Evolutionary conservation across 1,140 invertebrate species (phyloP), one percentile per base, ranked within the genome.

Genomic region (Whitmania pigra): DNA sequence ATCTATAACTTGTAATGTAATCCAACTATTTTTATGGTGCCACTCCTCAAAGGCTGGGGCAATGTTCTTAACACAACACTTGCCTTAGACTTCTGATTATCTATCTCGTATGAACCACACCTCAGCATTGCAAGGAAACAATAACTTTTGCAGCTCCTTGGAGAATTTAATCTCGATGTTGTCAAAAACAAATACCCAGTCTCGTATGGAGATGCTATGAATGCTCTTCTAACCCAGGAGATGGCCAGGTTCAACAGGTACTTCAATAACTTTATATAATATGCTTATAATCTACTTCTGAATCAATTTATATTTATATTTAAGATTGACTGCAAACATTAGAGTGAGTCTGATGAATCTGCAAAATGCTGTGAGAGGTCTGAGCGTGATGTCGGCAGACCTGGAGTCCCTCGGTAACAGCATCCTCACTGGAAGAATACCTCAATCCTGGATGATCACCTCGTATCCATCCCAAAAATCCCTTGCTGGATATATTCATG

Each of bases 401-500:
- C 75, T 83, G 29, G 82, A 83, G 74, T 73, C 75, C 11, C 68
- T 83, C 11, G 77, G 80, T 0, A 73, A 74, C 31, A 82, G 79
- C 75, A 75, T 83, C 3, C 74, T 80, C n/a, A 78, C 83, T 74
- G 82, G 82, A 55, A 77, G 77, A 73, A 75, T 81, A 53, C 82
- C 82, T 11, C 79, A 79, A n/a, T 80, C 82, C 76, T 83, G 82
- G 82, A 76, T 77, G 17, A 80, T 80, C 73, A 74, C 77, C 4
- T 83, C 82, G 9, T 83, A 83, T 74, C 82, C 81, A 7, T 82
- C 81, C 18, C 77, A 82, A 20, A 83, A 83, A 76, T 80, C 80
- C 3, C 76, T 83, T 18, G 81, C 90, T 54, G 89, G 90, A 78
- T 97, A 96, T 78, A 85, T 96, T 49, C 87, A 86, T 74, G 93